These are phyloP conservation scores for Clivina fossor DNA, from an alignment of 2,888 invertebrate species.

Conservation along the genomic window DNA sequence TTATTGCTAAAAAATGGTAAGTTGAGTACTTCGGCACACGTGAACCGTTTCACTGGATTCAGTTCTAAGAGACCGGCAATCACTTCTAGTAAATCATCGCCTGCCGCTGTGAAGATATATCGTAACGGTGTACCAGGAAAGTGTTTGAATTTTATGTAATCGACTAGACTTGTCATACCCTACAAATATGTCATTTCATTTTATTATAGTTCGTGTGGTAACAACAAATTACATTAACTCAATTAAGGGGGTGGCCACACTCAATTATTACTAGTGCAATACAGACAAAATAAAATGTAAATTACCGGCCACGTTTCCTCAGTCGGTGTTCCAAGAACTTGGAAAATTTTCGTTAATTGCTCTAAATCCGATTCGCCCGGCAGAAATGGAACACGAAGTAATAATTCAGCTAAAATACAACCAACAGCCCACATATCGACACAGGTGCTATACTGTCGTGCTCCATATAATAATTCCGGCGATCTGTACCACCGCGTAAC, in stretches of 20 bases:
- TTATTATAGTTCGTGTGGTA: slow-evolving; percentile 7
- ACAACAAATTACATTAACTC: background rate
- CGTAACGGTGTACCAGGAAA: slow-evolving; percentile 82
- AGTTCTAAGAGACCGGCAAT: slow-evolving; percentile 75
- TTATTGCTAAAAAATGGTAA: slow-evolving; percentile 91
- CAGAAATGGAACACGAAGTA: slow-evolving; percentile 88
- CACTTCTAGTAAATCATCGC: slow-evolving; percentile 85
- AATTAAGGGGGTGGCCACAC: background rate
- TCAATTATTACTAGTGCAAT: no score
- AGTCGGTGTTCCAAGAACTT: slow-evolving; percentile 90
- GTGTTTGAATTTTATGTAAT: slow-evolving; percentile 90
- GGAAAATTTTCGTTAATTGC: slow-evolving; percentile 93
- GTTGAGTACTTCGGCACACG: slow-evolving; percentile 80
- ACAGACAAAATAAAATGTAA: background rate
- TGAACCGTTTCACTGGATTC: slow-evolving; percentile 80
- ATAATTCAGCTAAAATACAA: slow-evolving; percentile 93
- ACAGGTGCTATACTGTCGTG: slow-evolving; percentile 90
- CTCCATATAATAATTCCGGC: slow-evolving; percentile 94
- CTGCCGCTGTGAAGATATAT: slow-evolving; percentile 94
- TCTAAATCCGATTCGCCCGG: slow-evolving; percentile 97
- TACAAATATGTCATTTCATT: slow-evolving; percentile 43
- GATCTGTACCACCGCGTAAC: slow-evolving; percentile 92
- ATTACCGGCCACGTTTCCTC: slow-evolving; percentile 89
- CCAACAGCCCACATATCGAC: slow-evolving; percentile 99
- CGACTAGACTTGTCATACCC: slow-evolving; percentile 77